Percentiles rank a stretch among this genome's conserved stretches.
phyloP scores from a whole-genome alignment of 2,113 vertebrate genomes.

The Trinectes maculatus region DNA sequence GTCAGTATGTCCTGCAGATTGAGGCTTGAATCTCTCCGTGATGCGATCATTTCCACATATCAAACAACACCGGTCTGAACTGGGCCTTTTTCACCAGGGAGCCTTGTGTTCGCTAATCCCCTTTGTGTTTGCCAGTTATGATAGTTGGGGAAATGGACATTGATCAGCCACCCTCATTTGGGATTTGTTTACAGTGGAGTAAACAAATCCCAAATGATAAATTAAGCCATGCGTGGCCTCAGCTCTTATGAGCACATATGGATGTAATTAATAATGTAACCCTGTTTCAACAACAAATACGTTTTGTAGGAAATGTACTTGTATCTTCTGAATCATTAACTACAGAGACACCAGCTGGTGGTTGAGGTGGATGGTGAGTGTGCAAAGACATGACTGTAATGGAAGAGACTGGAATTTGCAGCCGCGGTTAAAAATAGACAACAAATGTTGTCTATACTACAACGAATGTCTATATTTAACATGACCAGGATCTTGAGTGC shows the following conservation, averaged over 20 bases:
- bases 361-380: neutral
- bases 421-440: too few relatives aligned
- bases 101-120: constrained; percentile 34
- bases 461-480: neutral
- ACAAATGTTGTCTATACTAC: neutral
- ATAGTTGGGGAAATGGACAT: constrained; percentile 52
- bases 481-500: neutral
- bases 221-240: constrained; percentile 53
- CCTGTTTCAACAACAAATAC: neutral
- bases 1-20: constrained; percentile 68
- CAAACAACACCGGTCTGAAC: constrained; percentile 30
- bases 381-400: neutral
- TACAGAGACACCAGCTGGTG: neutral
- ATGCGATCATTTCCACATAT: constrained; percentile 46
- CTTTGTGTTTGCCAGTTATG: constrained; percentile 52
- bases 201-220: constrained; percentile 57
- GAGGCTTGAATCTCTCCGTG: constrained; percentile 37
- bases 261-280: constrained; percentile 59
- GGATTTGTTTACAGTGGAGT: constrained; percentile 40
- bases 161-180: constrained; percentile 47
- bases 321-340: neutral
- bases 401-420: neutral
- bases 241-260: constrained; percentile 60
- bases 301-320: neutral
- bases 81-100: constrained; percentile 34